Percentiles rank a stretch among this genome's conserved stretches.
These are phyloP conservation scores for Pollicipes pollicipes DNA, from an alignment of 1,140 invertebrate genomes.

Conservation along the genomic window DNA sequence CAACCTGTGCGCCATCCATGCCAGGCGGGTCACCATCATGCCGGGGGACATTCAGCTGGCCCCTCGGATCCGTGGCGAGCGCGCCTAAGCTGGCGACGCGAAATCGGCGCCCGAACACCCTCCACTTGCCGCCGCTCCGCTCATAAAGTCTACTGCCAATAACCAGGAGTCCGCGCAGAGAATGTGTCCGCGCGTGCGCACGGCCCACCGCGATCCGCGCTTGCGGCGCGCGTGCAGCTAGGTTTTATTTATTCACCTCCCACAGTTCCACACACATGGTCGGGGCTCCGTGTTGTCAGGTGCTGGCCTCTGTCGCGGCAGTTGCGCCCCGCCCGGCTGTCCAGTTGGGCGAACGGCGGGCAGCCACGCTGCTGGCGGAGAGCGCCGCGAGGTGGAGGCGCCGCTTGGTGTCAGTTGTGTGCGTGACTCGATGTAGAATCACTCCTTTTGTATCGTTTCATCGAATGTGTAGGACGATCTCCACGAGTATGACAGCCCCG, in stretches of 20 bases:
- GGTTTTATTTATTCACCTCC: not conserved
- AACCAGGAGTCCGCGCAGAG: not conserved
- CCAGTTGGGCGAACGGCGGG: no score
- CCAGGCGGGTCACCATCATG: conserved; percentile 89
- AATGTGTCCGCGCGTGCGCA: no score
- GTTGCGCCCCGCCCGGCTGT: no score
- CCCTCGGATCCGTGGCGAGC: conserved; percentile 63
- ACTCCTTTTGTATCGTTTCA: not conserved
- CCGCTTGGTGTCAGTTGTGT: not conserved
- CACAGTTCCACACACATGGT: not conserved
- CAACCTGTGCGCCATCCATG: conserved; percentile 84
- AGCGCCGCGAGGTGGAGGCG: no score
- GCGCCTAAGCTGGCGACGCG: conserved; percentile 27
- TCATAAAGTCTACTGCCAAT: not conserved
- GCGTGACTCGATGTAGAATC: not conserved
- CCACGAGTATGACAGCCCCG: not conserved
- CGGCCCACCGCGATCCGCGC: no score
- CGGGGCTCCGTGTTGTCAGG: no score
- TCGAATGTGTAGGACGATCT: not conserved
- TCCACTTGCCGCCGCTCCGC: no score
- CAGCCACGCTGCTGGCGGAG: no score
- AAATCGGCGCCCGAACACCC: not conserved
- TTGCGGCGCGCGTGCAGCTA: not conserved
- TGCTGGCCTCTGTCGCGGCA: no score
- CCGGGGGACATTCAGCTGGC: conserved; percentile 87